phyloP scores from a whole-genome alignment of 1,140 invertebrate species.

The Penaeus vannamei region DNA sequence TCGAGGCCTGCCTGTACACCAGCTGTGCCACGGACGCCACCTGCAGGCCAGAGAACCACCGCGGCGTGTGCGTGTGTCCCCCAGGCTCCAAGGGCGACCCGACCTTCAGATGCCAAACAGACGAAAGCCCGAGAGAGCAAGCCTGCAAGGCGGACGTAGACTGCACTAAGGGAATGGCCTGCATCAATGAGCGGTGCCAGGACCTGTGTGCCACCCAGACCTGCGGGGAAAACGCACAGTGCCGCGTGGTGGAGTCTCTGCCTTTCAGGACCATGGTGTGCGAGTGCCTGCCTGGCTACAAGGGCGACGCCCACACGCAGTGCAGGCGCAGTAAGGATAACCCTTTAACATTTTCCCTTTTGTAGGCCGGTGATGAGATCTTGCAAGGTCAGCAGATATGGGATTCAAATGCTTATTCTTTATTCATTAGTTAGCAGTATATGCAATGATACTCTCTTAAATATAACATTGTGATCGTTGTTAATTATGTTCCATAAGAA shows the following conservation, averaged over 20 bases:
- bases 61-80: constrained; percentile 69
- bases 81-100: constrained; percentile 74
- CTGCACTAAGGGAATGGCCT: constrained; percentile 70
- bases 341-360: neutral
- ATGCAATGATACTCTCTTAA: too few species aligned
- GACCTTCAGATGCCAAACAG: constrained; percentile 77
- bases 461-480: too few species aligned
- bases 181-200: constrained; percentile 69
- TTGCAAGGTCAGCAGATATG: too few species aligned
- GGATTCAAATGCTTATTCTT: too few species aligned
- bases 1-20: constrained; percentile 72
- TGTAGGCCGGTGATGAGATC: neutral
- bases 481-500: too few species aligned
- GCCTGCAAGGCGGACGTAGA: constrained; percentile 70
- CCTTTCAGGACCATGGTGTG: constrained; percentile 91
- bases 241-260: constrained; percentile 84
- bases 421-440: too few species aligned
- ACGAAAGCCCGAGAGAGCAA: constrained; percentile 74
- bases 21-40: constrained; percentile 69
- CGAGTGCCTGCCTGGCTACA: constrained; percentile 84
- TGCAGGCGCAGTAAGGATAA: constrained; percentile 81
- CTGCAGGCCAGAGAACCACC: constrained; percentile 68
- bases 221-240: constrained; percentile 70
- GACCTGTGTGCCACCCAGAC: constrained; percentile 69
- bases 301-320: constrained; percentile 78